Evolutionary conservation across 1,140 invertebrate genomes (phyloP).

Genomic region (Hirudo medicinalis): DNA sequence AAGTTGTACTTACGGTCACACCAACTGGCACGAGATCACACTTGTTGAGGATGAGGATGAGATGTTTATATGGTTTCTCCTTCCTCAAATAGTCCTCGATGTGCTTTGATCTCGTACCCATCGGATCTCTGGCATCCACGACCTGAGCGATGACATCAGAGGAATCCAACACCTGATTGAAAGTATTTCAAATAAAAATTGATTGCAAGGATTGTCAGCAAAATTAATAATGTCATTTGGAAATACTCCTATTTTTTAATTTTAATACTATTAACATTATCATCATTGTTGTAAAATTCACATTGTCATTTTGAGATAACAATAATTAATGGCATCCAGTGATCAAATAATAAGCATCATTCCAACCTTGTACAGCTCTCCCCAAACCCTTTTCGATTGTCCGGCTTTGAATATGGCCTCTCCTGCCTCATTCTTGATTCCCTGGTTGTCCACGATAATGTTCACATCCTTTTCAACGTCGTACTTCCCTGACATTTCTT

Average conservation of each 20-base stretch:
- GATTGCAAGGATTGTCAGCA: too few species aligned
- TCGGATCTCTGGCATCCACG: slow-evolving; percentile 82
- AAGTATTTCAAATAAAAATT: background rate
- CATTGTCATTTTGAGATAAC: too few species aligned
- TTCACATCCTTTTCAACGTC: slow-evolving; percentile 64
- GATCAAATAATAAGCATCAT: too few species aligned
- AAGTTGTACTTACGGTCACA: slow-evolving; percentile 56
- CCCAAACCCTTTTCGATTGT: slow-evolving; percentile 95
- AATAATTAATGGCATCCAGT: too few species aligned
- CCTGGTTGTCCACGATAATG: slow-evolving; percentile 47
- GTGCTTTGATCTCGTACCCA: slow-evolving; percentile 82
- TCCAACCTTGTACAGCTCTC: slow-evolving; percentile 83
- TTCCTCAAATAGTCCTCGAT: slow-evolving; percentile 77
- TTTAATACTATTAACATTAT: too few species aligned
- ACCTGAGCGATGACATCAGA: slow-evolving; percentile 89
- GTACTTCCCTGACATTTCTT: slow-evolving; percentile 61
- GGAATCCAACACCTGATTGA: slow-evolving; percentile 72
- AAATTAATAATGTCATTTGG: too few species aligned
- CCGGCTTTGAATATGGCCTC: slow-evolving; percentile 52
- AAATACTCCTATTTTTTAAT: too few species aligned
- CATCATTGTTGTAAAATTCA: too few species aligned
- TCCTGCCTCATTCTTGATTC: slow-evolving; percentile 33
- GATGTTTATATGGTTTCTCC: slow-evolving; percentile 84
- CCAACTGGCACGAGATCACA: slow-evolving; percentile 84
- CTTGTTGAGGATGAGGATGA: slow-evolving; percentile 89